These are phyloP conservation scores for Coilia nasus DNA, from an alignment of 2,797 vertebrate genomes.

Conservation along the genomic window DNA sequence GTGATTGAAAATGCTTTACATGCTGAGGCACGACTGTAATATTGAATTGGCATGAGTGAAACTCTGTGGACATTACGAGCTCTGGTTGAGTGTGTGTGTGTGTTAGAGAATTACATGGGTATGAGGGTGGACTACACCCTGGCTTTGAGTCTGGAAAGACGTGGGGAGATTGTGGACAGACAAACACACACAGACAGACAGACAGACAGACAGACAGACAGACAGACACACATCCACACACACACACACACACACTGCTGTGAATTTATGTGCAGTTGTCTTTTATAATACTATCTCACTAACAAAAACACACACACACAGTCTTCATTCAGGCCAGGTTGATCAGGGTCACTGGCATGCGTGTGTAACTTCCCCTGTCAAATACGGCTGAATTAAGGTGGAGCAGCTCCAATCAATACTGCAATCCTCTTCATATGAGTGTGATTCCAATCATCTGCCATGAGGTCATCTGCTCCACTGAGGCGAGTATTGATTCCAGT, in stretches of 20 bases:
- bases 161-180: too few species aligned
- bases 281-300: too few species aligned
- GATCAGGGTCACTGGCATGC: constrained; percentile 60
- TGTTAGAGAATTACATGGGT: too few species aligned
- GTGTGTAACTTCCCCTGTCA: constrained; percentile 64
- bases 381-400: constrained; percentile 72
- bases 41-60: too few species aligned
- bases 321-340: constrained; percentile 7
- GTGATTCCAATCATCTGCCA: constrained; percentile 62
- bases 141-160: too few species aligned
- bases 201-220: neutral
- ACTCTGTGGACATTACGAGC: too few species aligned
- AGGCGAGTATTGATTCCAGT: constrained; percentile 73
- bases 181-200: too few species aligned
- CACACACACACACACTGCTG: neutral
- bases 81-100: too few species aligned
- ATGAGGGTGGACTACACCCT: too few species aligned
- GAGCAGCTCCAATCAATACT: constrained; percentile 67
- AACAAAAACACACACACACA: neutral
- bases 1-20: too few species aligned
- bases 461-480: constrained; percentile 69
- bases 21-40: too few species aligned
- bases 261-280: too few species aligned
- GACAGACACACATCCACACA: neutral
- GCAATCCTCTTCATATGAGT: constrained; percentile 63